These are phyloP conservation scores for Oreamnos americanus DNA, from an alignment of 2,113 vertebrate genomes.

Conservation along the genomic window DNA sequence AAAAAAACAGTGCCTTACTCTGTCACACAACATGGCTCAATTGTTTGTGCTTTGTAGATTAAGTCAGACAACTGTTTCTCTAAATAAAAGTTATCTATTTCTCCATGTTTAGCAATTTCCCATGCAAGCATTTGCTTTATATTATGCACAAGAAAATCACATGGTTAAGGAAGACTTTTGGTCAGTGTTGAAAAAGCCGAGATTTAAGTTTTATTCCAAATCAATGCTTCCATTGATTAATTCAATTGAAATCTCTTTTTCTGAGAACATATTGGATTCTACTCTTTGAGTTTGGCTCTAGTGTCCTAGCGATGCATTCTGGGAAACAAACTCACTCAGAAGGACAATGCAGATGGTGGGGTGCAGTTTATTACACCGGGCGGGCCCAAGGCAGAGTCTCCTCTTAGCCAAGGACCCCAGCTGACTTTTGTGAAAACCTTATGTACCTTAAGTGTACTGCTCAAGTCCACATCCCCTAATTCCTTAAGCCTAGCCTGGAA, in stretches of 20 bases:
- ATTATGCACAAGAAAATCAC: not conserved
- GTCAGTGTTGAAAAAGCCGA: not conserved
- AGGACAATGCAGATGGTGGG: not conserved
- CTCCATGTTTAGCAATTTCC: not conserved
- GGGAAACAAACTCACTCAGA: not conserved
- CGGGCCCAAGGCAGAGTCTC: not conserved
- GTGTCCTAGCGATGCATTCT: fast-evolving
- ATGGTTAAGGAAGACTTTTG: not conserved
- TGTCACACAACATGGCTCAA: not conserved
- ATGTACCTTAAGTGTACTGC: not conserved
- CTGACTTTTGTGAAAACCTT: not conserved
- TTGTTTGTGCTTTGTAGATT: slow-evolving; percentile 21
- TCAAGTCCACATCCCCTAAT: not conserved
- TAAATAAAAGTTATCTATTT: slow-evolving; percentile 15
- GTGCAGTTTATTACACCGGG: not conserved
- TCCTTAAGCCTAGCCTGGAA: not conserved
- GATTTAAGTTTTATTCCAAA: slow-evolving; percentile 29
- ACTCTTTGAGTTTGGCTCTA: not conserved
- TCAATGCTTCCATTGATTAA: not conserved
- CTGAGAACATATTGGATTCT: not conserved
- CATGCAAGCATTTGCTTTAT: not conserved
- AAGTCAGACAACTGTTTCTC: slow-evolving; percentile 11
- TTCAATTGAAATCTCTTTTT: slow-evolving; percentile 41
- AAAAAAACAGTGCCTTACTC: not conserved
- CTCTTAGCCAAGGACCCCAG: not conserved